A percentile compares a stretch with the other conserved stretches of the same genome.
Conservation (phyloP, 2,113 vertebrate species). For the Echinops telfairi region DNA sequence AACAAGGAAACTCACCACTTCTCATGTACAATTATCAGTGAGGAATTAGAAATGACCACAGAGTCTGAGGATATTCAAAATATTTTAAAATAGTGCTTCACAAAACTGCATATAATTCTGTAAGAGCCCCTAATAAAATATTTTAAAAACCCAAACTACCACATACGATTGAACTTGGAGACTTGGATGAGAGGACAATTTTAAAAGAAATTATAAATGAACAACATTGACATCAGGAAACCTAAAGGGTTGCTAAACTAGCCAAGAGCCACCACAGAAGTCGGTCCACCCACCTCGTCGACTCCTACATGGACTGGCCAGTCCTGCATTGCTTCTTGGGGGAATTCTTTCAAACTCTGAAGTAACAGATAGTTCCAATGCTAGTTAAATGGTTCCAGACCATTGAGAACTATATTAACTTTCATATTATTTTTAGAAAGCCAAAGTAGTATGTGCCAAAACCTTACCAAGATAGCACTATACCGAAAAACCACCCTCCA, state of each 20-base stretch:
- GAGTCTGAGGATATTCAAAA: constrained; percentile 24
- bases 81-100: background rate
- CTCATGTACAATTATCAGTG: background rate
- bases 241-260: background rate
- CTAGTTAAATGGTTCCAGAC: constrained; percentile 14
- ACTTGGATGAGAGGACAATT: constrained; percentile 15
- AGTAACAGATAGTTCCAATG: constrained; percentile 48
- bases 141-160: too few relatives aligned
- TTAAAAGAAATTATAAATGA: constrained; percentile 3
- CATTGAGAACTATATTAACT: background rate
- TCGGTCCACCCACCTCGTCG: background rate
- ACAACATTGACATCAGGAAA: constrained; percentile 18
- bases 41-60: constrained; percentile 29
- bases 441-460: constrained; percentile 47
- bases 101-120: too few relatives aligned
- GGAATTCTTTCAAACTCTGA: constrained; percentile 41
- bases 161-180: constrained; percentile 15
- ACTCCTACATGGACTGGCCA: background rate
- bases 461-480: constrained; percentile 15
- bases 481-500: background rate
- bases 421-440: constrained; percentile 67
- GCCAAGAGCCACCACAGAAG: background rate
- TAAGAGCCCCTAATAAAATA: too few relatives aligned
- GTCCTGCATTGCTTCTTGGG: background rate
- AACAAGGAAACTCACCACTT: background rate